Base-by-base conservation (phyloP, 2,888 invertebrate genomes). In the Steinernema carpocapsae region DNA sequence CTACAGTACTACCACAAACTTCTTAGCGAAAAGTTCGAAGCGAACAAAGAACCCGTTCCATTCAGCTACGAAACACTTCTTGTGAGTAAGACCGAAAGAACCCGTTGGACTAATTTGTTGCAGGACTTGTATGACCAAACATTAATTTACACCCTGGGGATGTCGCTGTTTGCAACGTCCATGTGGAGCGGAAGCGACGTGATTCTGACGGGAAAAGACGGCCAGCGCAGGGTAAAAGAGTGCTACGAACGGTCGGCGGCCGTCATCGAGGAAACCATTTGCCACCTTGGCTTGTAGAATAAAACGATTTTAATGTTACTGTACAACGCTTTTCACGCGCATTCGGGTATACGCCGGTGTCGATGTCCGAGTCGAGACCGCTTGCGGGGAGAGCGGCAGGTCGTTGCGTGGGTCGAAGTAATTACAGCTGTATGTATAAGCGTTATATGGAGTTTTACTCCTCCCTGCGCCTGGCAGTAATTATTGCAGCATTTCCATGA, bases 81-180 rank as follows among this genome's bases (percentile, higher is more conserved):
- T 12, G 45, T 43, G 19, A 32, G 43, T 46, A n/a, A 6, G 10
- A 17, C n/a, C n/a, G n/a, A n/a, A 29, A 3, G 32, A 37, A 70
- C 19, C 22, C 12, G 10, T 24, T 52, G 12, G 22, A 12, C 48
- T 2, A 4, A 14, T 48, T 3, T n/a, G 2, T 48, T 48, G 4
- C 64, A 64, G 64, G 32, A 4, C 17, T 17, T 64, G 26, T 64
- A 64, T 32, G 37, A 64, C 32, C 29, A 17, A 29, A 64, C 64
- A 4, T 32, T 12, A 7, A 29, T 29, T 29, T 64, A 64, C 37
- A 37, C 29, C 17, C 10, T 64, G 29, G 64, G 26, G 17, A 64
- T 64, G 64, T 64, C 64, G 32, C 32, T 64, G 32, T 64, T 64
- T n/a, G 64, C 64, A 29, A 64, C 64, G 29, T 29, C 29, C 17